Base-by-base conservation (phyloP, 2,888 invertebrate genomes). In the Sepioteuthis lessoniana region DNA sequence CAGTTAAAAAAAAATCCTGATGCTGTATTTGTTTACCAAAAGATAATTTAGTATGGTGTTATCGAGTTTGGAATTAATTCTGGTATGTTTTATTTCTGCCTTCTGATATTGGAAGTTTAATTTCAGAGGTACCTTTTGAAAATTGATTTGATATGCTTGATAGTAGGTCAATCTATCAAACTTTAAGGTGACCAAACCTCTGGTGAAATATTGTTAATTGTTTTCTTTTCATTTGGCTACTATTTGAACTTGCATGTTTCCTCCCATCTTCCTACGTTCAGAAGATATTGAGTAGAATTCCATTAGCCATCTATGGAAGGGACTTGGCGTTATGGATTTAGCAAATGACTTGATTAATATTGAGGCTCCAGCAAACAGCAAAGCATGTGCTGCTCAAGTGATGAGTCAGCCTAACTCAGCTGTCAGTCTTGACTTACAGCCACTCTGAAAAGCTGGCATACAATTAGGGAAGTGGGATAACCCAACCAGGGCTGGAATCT, bases 391-490 rank as follows among this genome's bases (percentile, higher is more conserved):
- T 76, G 91, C 46, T 91, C 28, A 38, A n/a, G n/a, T 46, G 92
- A 92, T 46, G 92, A 92, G 92, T 46, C 92, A 92, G 46, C 46
- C 92, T 28, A 47, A 35, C 92, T 92, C 46, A 92, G 92, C 92
- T 92, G 92, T 92, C 92, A 92, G 92, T 92, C 46, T 92, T 92
- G 42, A 92, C 92, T 92, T 92, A n/a, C 92, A 92, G 47, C 92
- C 47, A 46, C n/a, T 76, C 76, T 76, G 76, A 76, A n/a, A 76
- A 35, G 76, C 76, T 76, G 76, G n/a, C 35, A 76, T 76, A 16
- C n/a, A n/a, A 76, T 76, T 76, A 76, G n/a, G 76, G 76, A n/a
- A 76, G 76, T n/a, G n/a, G 76, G 76, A n/a, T 76, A 76, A 76
- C 76, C 76, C 16, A 13, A n/a, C 76, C n/a, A n/a, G 16, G n/a